These are phyloP conservation scores for Polymixis flavicincta DNA, from an alignment of 2,888 invertebrate species.

Conservation along the genomic window DNA sequence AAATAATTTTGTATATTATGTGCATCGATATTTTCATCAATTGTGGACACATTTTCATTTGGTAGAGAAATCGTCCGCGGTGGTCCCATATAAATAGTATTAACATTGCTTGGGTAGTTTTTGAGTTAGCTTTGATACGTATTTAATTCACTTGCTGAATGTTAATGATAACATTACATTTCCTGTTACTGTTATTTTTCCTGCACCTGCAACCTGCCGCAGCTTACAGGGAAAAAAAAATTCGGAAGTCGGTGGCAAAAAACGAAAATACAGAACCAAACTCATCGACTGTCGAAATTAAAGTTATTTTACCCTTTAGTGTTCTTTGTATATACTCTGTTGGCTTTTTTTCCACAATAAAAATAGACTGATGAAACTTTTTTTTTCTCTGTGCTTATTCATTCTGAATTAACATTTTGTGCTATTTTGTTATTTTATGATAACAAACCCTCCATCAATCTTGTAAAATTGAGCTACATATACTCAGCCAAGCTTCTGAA, in stretches of 20 bases:
- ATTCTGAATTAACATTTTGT: not conserved
- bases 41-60: not conserved
- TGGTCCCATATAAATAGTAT: not conserved
- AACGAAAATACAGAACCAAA: no score
- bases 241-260: not conserved
- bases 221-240: no score
- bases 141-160: not conserved
- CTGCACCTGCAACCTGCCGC: no score
- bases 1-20: no score
- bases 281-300: not conserved
- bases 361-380: not conserved
- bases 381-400: not conserved
- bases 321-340: not conserved
- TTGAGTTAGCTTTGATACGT: not conserved
- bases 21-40: not conserved
- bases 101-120: not conserved
- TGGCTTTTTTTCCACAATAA: not conserved
- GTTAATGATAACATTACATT: not conserved
- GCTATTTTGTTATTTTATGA: not conserved
- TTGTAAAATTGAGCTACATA: constrained; percentile 2
- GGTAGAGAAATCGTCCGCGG: not conserved
- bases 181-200: not conserved
- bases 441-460: not conserved
- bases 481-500: constrained; percentile 21
- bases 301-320: not conserved